Percentiles rank a stretch among this genome's conserved stretches.
These are phyloP conservation scores for Callochromis pleurospilus DNA, from an alignment of 2,113 vertebrate species.

Conservation along the genomic window DNA sequence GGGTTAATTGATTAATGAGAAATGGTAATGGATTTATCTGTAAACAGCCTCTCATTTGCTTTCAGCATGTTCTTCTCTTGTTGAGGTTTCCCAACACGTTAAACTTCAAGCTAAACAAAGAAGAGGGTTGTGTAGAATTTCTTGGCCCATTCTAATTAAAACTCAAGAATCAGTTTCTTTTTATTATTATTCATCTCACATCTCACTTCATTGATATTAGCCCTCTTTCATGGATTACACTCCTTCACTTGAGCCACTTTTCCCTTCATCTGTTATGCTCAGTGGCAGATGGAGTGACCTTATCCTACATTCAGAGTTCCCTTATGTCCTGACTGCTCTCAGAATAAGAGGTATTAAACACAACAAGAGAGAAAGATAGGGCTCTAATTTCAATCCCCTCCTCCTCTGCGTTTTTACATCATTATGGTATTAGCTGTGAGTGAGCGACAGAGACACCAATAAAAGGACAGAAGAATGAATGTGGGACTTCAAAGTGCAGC, in stretches of 20 bases:
- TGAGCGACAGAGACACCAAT: not conserved
- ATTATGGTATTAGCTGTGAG: constrained; percentile 43
- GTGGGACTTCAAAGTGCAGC: constrained; percentile 62
- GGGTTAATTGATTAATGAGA: constrained; percentile 61
- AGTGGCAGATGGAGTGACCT: constrained; percentile 46
- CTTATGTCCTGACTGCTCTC: constrained; percentile 50
- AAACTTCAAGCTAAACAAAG: constrained; percentile 13
- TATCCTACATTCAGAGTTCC: constrained; percentile 38
- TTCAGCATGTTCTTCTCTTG: constrained; percentile 11
- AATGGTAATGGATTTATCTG: constrained; percentile 44
- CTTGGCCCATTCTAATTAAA: constrained; percentile 68
- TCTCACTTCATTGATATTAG: not conserved
- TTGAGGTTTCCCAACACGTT: constrained; percentile 17
- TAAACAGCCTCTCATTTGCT: constrained; percentile 55
- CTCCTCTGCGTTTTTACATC: constrained; percentile 44
- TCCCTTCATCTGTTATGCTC: constrained; percentile 49
- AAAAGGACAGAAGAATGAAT: constrained; percentile 55
- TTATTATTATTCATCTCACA: not conserved
- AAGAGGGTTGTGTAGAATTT: constrained; percentile 38
- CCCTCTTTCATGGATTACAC: not conserved
- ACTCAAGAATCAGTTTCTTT: not conserved
- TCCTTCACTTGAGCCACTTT: constrained; percentile 43
- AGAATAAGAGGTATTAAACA: constrained; percentile 68
- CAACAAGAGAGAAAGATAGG: constrained; percentile 50
- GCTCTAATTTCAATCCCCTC: constrained; percentile 56